Percentiles rank a stretch among this genome's conserved stretches.
Evolutionary conservation across 2,797 vertebrate genomes (phyloP).

Genomic region (Neostethus bicornis): DNA sequence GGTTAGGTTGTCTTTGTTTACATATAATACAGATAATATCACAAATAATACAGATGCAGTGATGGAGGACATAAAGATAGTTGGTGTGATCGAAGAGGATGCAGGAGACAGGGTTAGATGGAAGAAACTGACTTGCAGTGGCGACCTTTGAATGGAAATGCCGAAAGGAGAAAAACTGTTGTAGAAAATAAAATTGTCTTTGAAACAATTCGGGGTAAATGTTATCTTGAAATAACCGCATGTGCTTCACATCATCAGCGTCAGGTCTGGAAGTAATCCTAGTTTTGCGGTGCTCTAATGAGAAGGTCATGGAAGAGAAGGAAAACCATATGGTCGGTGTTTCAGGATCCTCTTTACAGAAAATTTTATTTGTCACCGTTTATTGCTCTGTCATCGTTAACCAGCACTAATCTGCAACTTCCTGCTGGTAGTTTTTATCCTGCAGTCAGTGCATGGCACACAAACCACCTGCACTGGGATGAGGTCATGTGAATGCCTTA

Average conservation of each 20-base stretch:
- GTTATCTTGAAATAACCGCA: not conserved
- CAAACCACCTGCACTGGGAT: slow-evolving; percentile 50
- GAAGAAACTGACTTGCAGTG: not conserved
- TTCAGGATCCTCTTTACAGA: not conserved
- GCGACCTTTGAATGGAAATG: too few relatives aligned
- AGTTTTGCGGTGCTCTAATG: not conserved
- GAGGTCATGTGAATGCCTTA: slow-evolving; percentile 58
- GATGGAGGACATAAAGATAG: too few relatives aligned
- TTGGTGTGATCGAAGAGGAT: too few relatives aligned
- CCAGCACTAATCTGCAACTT: slow-evolving; percentile 28
- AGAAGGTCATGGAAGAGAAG: not conserved
- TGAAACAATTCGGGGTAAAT: not conserved
- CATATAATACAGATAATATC: too few relatives aligned
- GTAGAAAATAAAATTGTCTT: too few relatives aligned
- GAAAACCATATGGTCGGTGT: not conserved
- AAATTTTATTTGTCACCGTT: slow-evolving; percentile 1
- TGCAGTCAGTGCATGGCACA: slow-evolving; percentile 12
- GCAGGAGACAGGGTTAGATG: not conserved
- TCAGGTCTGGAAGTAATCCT: not conserved
- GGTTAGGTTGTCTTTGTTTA: not conserved
- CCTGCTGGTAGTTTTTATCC: slow-evolving; percentile 18
- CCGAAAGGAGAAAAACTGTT: too few relatives aligned
- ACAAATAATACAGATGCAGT: too few relatives aligned
- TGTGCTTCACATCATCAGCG: not conserved
- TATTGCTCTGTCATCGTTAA: slow-evolving; percentile 2